Conservation (phyloP, 2,888 invertebrate genomes). For the Augochlorella aurata region DNA sequence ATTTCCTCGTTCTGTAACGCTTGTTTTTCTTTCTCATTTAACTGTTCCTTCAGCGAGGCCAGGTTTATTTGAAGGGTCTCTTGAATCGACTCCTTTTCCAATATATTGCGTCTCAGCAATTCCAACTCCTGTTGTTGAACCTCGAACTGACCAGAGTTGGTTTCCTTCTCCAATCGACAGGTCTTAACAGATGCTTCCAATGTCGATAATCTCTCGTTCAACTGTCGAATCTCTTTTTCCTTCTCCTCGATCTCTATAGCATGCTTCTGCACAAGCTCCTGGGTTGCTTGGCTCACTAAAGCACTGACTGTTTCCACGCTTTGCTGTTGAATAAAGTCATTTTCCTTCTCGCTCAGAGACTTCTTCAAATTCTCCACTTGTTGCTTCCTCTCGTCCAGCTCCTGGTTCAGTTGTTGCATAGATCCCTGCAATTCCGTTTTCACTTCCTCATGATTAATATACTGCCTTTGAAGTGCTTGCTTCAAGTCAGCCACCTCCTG, state of each 20-base stretch:
- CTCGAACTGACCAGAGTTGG: slow-evolving; percentile 43
- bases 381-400: slow-evolving; percentile 67
- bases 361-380: slow-evolving; percentile 65
- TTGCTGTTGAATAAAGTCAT: slow-evolving; percentile 54
- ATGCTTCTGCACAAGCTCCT: slow-evolving; percentile 62
- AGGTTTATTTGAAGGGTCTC: slow-evolving; percentile 27
- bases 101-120: slow-evolving; percentile 37
- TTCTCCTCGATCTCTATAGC: slow-evolving; percentile 58
- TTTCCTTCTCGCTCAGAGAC: slow-evolving; percentile 55
- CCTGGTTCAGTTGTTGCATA: slow-evolving; percentile 74
- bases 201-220: slow-evolving; percentile 42
- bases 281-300: slow-evolving; percentile 58
- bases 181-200: slow-evolving; percentile 49
- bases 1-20: slow-evolving; percentile 22
- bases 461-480: slow-evolving; percentile 72
- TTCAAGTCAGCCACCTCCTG: slow-evolving; percentile 77
- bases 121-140: slow-evolving; percentile 55
- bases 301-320: slow-evolving; percentile 52
- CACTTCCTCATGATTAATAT: slow-evolving; percentile 62
- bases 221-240: slow-evolving; percentile 54
- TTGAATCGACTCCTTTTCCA: slow-evolving; percentile 47
- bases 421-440: slow-evolving; percentile 74
- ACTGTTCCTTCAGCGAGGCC: slow-evolving; percentile 17
- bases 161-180: slow-evolving; percentile 43
- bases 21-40: slow-evolving; percentile 34